Conservation (phyloP, 2,797 vertebrate species). For the Sebastes minor region DNA sequence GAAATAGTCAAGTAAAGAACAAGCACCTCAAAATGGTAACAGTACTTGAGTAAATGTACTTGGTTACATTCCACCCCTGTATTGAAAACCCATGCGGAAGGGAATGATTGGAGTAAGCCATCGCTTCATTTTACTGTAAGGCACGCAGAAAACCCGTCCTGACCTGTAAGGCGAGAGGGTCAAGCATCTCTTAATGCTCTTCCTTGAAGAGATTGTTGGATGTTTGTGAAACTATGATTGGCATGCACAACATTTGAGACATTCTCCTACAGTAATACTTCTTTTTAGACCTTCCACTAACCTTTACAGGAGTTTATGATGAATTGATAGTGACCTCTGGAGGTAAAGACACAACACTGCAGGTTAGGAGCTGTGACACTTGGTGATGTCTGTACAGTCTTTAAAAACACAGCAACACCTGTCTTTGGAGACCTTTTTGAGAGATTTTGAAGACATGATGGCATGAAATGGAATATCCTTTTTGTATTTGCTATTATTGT, state of each 20-base stretch:
- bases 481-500: background rate
- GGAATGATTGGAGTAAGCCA: background rate
- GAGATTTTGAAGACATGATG: background rate
- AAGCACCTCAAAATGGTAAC: no score
- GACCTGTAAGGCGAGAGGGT: background rate
- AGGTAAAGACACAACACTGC: slow-evolving; percentile 19
- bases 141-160: background rate
- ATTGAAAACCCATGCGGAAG: background rate
- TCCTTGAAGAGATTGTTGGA: background rate
- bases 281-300: background rate
- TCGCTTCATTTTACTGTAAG: no score
- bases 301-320: background rate
- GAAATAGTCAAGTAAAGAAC: no score
- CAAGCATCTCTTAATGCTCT: background rate
- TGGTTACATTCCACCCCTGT: no score
- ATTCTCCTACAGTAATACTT: background rate
- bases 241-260: background rate
- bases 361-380: background rate
- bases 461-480: background rate
- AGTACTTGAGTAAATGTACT: no score
- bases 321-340: slow-evolving; percentile 52
- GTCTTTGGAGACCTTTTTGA: background rate
- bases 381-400: background rate
- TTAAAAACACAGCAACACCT: background rate
- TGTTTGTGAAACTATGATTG: background rate